Evolutionary conservation across 2,888 invertebrate species (phyloP), one percentile per base, ranked within the genome.

Genomic region (Diarsia mendica): DNA sequence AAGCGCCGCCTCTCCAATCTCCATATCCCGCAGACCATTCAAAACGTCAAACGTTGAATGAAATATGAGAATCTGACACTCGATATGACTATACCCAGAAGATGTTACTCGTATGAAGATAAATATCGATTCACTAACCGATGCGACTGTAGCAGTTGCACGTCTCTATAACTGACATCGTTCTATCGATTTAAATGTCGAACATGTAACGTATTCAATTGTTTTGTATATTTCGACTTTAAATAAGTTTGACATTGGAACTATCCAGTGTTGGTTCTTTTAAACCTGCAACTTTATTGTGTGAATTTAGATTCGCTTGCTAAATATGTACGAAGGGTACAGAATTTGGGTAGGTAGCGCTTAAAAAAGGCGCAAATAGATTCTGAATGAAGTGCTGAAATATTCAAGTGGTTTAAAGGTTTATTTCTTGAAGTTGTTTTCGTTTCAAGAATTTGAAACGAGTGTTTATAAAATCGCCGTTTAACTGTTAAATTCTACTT

Each of bases 21-120:
- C 64, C 48, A 49, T 61, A 81, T 81, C 76, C 70, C 76, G 55
- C 64, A 70, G 72, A 85, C 82, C 72, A 82, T 81, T 81, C 72
- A 63, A 76, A 84, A 80, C 75, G 85, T 82, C 81, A 75, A 85
- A 71, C 72, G 72, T 76, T 83, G 82, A 83, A 83, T 83, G 82
- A 83, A 81, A 83, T 85, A 83, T 85, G 82, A 85, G 82, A 85
- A 77, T 76, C 77, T 76, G 85, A 81, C 82, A 81, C 53, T 53
- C 64, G 66, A 81, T 77, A 77, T 76, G 82, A 64, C 82, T 81
- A 81, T 73, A 79, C 67, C 67, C 70, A 82, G 77, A 85, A 83
- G 85, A 85, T 73, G 72, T 55, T 85, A 66, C 72, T 73, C 82
- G 72, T 76, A 67, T 80, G 75, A 75, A 85, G 82, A 81, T 85